phyloP scores from a whole-genome alignment of 2,888 invertebrate species.

The Drosophila acutilabella region DNA sequence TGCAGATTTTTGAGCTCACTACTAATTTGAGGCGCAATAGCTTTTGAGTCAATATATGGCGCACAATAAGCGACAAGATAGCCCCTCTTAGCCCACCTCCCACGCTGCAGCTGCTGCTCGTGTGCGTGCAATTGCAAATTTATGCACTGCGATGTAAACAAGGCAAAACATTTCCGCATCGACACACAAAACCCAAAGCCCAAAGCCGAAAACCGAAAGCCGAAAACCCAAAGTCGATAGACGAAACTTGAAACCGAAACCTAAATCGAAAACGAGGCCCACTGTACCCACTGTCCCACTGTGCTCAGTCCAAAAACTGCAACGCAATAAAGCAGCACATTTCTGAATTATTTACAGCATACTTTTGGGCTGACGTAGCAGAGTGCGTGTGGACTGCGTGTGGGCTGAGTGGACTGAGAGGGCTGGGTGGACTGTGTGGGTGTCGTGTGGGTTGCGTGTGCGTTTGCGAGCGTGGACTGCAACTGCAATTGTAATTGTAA shows the following conservation, averaged over 20 bases:
- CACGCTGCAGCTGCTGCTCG: constrained; percentile 30
- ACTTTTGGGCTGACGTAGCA: constrained; percentile 60
- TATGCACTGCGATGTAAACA: constrained; percentile 80
- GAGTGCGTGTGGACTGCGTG: not conserved
- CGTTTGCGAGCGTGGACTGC: not conserved
- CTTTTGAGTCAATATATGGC: constrained; percentile 59
- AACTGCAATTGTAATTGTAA: constrained; percentile 12
- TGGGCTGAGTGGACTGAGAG: not conserved
- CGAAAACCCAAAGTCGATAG: constrained; percentile 3
- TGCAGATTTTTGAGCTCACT: constrained; percentile 59
- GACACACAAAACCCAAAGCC: constrained; percentile 21
- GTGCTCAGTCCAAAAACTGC: constrained; percentile 11
- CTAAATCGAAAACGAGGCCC: constrained; percentile 16
- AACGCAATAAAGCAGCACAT: constrained; percentile 50
- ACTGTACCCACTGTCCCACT: not conserved
- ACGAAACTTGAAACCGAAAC: constrained; percentile 9
- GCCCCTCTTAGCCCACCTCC: not conserved
- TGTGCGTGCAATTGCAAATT: constrained; percentile 79
- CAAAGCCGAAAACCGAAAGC: constrained; percentile 6
- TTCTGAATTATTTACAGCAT: constrained; percentile 79
- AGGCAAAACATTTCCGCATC: constrained; percentile 75
- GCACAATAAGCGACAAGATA: constrained; percentile 33
- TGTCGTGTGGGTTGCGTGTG: no score
- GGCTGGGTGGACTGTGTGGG: not conserved
- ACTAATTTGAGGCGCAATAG: constrained; percentile 69